Base-by-base conservation (phyloP, 2,113 vertebrate genomes). In the Plectropomus leopardus region DNA sequence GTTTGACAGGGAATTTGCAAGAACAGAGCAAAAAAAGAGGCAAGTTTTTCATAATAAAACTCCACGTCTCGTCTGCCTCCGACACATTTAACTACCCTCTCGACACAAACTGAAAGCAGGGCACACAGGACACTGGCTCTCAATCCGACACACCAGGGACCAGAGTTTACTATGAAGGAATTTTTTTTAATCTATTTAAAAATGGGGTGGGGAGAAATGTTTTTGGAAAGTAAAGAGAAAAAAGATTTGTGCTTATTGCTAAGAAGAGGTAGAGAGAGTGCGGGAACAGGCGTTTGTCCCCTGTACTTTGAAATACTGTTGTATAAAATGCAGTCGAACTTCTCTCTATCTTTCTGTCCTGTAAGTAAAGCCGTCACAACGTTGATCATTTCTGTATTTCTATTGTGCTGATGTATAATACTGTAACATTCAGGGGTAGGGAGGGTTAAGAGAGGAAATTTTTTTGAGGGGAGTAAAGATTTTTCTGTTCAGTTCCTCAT, bases 401-500 rank as follows among this genome's bases (percentile, higher is more conserved):
- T 95, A 93, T 95, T 84, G 94, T 96, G 94, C 93, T 92, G 91
- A 94, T 95, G 95, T 96, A 95, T 92, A 94, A 95, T 94, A 95
- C 93, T 95, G 94, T 94, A 95, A 91, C 93, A 94, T 95, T 95
- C 89, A 90, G 89, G 93, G 92, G 87, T 51, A 79, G 83, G 92
- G 84, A 79, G 70, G 89, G 82, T 57, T 64, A 51, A 77, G 69
- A 86, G 85, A 86, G 84, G 80, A 87, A n/a, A 42, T 55, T 47
- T 45, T 83, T 84, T 45, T 45, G 40, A 66, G 83, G 75, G 85
- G 85, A 78, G 72, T 53, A 83, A 82, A 90, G 59, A 78, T 72
- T 84, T 75, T 86, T 86, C 86, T 90, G 77, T 93, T 93, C 65
- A 80, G 71, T 92, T 93, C 85, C 88, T 93, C 87, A 85, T 90